phyloP scores from a whole-genome alignment of 2,797 vertebrate genomes.

The Anisognathus igniventris region DNA sequence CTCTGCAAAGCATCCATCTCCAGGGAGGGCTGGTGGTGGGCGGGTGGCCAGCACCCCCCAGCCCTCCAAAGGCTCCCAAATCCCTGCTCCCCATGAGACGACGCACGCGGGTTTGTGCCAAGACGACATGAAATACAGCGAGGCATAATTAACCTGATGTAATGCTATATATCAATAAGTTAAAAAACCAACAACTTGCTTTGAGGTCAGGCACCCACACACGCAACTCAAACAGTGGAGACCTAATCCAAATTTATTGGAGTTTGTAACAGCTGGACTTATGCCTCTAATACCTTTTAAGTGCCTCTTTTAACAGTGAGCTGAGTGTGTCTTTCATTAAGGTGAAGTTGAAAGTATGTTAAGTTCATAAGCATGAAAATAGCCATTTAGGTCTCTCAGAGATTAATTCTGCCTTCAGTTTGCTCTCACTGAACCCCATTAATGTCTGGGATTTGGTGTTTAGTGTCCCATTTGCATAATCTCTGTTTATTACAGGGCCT shows the following conservation, averaged over 20 bases:
- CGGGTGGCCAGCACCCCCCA: background rate
- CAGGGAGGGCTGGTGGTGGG: background rate
- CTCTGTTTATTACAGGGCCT: slow-evolving; percentile 41
- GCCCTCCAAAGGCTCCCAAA: background rate
- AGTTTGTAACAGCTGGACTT: slow-evolving; percentile 70
- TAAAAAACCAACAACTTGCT: slow-evolving; percentile 58
- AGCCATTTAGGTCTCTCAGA: slow-evolving; percentile 58
- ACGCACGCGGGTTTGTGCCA: background rate
- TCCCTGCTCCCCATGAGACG: background rate
- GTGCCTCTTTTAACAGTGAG: slow-evolving; percentile 66
- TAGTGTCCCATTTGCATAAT: slow-evolving; percentile 52
- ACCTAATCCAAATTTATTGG: slow-evolving; percentile 72
- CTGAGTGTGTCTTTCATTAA: slow-evolving; percentile 62
- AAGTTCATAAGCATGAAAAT: slow-evolving; percentile 68
- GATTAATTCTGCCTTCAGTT: slow-evolving; percentile 58
- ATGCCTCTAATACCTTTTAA: slow-evolving; percentile 69
- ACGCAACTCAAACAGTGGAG: slow-evolving; percentile 63
- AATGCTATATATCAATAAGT: slow-evolving; percentile 69
- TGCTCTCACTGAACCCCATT: slow-evolving; percentile 22
- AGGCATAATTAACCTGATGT: slow-evolving; percentile 62
- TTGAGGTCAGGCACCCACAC: slow-evolving; percentile 69
- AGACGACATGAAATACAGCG: slow-evolving; percentile 58
- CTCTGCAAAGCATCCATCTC: background rate
- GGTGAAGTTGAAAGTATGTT: slow-evolving; percentile 53
- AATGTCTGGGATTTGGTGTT: slow-evolving; percentile 41